Evolutionary conservation across 2,888 invertebrate species (phyloP).

Genomic region (Pammene aurita): DNA sequence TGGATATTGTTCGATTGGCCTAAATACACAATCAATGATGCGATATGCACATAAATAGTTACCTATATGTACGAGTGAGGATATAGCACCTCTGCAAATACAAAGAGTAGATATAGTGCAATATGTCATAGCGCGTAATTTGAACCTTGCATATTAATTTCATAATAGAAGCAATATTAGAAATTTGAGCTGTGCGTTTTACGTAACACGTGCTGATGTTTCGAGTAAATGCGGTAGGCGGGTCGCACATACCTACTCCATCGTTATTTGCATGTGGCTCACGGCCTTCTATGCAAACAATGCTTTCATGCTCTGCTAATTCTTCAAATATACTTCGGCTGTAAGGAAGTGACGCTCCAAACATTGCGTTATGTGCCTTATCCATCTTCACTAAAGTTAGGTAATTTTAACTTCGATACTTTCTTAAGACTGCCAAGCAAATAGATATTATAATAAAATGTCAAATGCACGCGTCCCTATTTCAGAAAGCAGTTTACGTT

Average conservation of each 20-base stretch:
- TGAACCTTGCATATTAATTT: conserved; percentile 48
- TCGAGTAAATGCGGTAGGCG: conserved; percentile 13
- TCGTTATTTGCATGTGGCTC: conserved; percentile 21
- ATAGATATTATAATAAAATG: too few relatives aligned
- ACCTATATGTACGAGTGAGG: background rate
- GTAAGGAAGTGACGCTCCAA: conserved; percentile 14
- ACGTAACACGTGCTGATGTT: conserved; percentile 25
- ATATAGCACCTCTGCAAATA: background rate
- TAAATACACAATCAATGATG: too few relatives aligned
- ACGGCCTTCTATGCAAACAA: conserved; percentile 35
- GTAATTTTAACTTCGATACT: background rate
- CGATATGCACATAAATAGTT: background rate
- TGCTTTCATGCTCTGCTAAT: conserved; percentile 30
- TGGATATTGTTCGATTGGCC: too few relatives aligned
- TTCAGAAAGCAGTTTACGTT: too few relatives aligned
- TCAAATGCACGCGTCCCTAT: too few relatives aligned
- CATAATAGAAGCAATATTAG: conserved; percentile 46
- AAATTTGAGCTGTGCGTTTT: conserved; percentile 44
- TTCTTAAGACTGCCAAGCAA: background rate
- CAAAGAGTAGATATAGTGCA: background rate
- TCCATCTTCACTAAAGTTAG: background rate
- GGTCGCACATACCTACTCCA: background rate
- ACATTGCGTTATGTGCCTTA: background rate
- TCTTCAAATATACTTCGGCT: conserved; percentile 4
- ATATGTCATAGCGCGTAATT: conserved; percentile 44